Percentiles rank a stretch among this genome's conserved stretches.
Evolutionary conservation across 2,797 vertebrate species (phyloP).

Genomic region (Eupleurogrammus muticus): DNA sequence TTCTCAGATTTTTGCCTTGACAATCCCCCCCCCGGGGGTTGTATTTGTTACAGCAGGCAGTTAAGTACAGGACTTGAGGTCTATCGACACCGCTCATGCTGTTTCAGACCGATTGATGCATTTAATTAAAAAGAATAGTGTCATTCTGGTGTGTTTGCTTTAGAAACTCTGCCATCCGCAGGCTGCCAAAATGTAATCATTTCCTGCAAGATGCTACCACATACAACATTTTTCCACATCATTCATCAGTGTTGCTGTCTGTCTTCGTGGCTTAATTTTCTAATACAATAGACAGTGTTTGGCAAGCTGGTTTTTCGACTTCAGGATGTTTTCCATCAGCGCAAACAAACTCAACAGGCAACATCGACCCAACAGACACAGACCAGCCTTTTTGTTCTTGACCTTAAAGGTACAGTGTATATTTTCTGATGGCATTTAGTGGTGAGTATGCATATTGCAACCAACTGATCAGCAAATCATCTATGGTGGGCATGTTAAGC

Average conservation of each 20-base stretch:
- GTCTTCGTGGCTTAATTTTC: neutral
- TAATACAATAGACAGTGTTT: neutral
- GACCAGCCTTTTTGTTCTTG: neutral
- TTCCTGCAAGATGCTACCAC: neutral
- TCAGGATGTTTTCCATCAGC: neutral
- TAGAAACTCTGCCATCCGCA: neutral
- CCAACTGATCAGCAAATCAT: too few species aligned
- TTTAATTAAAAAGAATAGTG: neutral
- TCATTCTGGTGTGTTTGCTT: neutral
- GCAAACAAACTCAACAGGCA: neutral
- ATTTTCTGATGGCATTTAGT: too few species aligned
- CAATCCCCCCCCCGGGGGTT: neutral
- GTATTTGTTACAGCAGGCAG: neutral
- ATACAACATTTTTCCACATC: neutral
- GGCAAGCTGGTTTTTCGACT: neutral
- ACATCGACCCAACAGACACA: neutral
- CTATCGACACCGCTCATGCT: neutral
- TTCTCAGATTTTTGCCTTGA: neutral
- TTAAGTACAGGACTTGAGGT: neutral
- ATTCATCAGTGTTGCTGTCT: conserved; percentile 1
- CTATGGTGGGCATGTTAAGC: too few species aligned
- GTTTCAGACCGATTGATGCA: neutral
- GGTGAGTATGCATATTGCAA: too few species aligned
- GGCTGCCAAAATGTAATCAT: neutral
- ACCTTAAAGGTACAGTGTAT: neutral